Evolutionary conservation across 2,888 invertebrate species (phyloP), one percentile per base, ranked within the genome.

Genomic region (Chalcis sispes): DNA sequence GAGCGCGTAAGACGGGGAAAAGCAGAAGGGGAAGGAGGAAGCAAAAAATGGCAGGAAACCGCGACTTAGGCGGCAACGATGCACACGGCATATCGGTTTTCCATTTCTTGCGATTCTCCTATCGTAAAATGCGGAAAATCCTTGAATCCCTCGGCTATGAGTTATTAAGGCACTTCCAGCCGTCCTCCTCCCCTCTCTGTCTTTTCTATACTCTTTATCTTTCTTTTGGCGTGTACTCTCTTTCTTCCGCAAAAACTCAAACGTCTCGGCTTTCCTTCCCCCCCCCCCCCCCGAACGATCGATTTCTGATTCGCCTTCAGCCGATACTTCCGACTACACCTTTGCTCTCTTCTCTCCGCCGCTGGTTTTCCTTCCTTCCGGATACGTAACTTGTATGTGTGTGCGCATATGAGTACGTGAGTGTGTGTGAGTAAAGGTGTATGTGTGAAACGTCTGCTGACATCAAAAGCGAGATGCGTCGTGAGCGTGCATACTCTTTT

Each of bases 111-210:
- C 72, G 59, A 67, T 76, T 76, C 40, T 25, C 52, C 46, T 48
- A n/a, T 65, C 65, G 40, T 73, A 73, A 77, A 73, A 62, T 13
- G 56, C 42, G 54, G 67, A 73, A 73, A 69, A 65, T 72, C 65
- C 62, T 48, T 61, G 40, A 52, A 71, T 72, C 72, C 18, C 46
- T 42, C 32, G 36, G 52, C 67, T 67, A 62, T 72, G 72, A 76
- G 59, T 67, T 72, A 72, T 73, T 69, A 73, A 73, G 62, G 76
- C 69, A 74, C 46, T 70, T 70, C 50, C 20, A 32, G 3, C 15
- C 42, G 20, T n/a, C 56, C 15, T 42, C 15, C 36, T 4, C 7
- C 15, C 42, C 42, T 42, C 7, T 13, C 2, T 13, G 15, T 13
- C n/a, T n/a, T 13, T 13, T 13, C 7, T 13, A 42, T 13, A 7